These are phyloP conservation scores for Rousettus leschenaultii DNA, from an alignment of 2,113 vertebrate species.

Conservation along the genomic window DNA sequence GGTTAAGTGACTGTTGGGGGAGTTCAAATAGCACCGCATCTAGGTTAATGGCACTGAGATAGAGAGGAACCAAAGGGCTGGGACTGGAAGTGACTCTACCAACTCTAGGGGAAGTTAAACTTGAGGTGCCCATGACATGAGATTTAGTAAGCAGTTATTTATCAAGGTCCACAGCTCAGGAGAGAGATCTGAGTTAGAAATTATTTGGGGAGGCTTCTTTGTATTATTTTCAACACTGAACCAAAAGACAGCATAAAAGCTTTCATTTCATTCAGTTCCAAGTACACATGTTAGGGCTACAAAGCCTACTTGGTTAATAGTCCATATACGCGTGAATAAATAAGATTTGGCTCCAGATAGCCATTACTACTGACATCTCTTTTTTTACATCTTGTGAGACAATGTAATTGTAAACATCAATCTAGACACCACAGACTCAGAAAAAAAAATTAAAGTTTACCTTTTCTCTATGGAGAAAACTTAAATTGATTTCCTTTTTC, in stretches of 20 bases:
- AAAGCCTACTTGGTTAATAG: background rate
- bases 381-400: conserved; percentile 62
- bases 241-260: background rate
- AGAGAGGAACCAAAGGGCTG: background rate
- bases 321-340: background rate
- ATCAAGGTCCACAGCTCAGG: background rate
- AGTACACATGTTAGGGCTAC: background rate
- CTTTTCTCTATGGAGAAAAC: background rate
- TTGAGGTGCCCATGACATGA: background rate
- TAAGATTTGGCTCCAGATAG: conserved; percentile 49
- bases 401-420: conserved; percentile 42
- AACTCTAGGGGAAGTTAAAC: background rate
- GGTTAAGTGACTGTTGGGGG: background rate
- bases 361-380: conserved; percentile 24
- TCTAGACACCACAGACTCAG: conserved; percentile 1
- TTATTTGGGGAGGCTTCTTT: background rate
- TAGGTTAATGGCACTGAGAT: background rate
- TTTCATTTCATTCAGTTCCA: background rate
- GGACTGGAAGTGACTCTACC: background rate
- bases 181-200: background rate
- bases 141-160: background rate
- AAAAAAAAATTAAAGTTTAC: background rate
- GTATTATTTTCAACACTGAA: background rate
- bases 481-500: background rate
- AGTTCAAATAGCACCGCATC: background rate